These are phyloP conservation scores for Micrasema longulum DNA, from an alignment of 1,140 invertebrate species.

Conservation along the genomic window DNA sequence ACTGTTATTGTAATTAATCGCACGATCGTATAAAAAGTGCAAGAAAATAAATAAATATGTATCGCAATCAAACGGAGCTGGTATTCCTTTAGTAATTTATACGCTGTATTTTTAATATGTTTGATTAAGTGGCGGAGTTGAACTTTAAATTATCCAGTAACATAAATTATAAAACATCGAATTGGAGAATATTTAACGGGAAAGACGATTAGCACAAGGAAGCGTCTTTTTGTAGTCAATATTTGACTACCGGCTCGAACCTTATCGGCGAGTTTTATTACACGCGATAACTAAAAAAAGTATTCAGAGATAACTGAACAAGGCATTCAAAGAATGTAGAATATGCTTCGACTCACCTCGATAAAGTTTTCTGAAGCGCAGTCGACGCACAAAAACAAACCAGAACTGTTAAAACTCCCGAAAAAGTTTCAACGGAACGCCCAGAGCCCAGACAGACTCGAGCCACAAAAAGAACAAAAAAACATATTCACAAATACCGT, in stretches of 20 bases:
- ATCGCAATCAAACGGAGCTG: too few species aligned
- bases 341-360: background rate
- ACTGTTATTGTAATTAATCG: too few species aligned
- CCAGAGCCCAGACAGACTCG: conserved; percentile 15
- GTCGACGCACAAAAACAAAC: background rate
- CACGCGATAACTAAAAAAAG: background rate
- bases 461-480: conserved; percentile 2
- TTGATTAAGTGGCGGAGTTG: too few species aligned
- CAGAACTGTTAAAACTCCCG: background rate
- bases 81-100: too few species aligned
- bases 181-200: too few species aligned
- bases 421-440: conserved; percentile 16
- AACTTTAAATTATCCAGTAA: too few species aligned
- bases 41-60: too few species aligned
- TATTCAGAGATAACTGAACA: background rate
- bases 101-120: too few species aligned
- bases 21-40: too few species aligned
- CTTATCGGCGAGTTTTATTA: too few species aligned
- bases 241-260: background rate
- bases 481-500: conserved; percentile 23
- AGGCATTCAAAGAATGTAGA: conserved; percentile 5
- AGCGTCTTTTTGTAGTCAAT: background rate
- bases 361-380: background rate
- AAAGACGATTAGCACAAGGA: background rate
- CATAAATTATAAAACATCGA: too few species aligned